phyloP scores from a whole-genome alignment of 92 coral and sea anemone species.

The Actinernus sp. region DNA sequence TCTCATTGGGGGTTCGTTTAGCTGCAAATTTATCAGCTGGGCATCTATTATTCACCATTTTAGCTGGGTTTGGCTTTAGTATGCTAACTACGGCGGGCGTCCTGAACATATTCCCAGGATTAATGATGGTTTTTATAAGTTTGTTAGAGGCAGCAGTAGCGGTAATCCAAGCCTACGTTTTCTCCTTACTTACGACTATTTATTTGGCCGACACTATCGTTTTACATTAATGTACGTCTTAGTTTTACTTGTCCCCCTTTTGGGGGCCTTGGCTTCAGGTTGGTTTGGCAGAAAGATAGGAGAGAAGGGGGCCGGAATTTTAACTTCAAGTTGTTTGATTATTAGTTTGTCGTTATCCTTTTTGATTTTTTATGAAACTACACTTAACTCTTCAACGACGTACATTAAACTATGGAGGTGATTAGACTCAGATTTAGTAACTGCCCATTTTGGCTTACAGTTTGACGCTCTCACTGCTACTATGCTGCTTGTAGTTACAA shows the following conservation, averaged over 20 bases:
- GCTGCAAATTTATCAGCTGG: constrained; percentile 93
- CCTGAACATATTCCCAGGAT: constrained; percentile 61
- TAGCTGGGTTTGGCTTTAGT: constrained; percentile 86
- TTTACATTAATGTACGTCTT: constrained; percentile 53
- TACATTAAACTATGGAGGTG: constrained; percentile 79
- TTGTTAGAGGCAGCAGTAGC: constrained; percentile 89
- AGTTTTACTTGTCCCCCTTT: constrained; percentile 79
- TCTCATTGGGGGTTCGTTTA: constrained; percentile 89
- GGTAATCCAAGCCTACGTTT: constrained; percentile 87
- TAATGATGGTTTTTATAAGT: constrained; percentile 87
- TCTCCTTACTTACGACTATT: constrained; percentile 72
- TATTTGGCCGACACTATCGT: constrained; percentile 78
- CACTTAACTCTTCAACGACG: constrained; percentile 74
- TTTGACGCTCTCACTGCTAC: constrained; percentile 80
- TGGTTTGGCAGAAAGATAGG: constrained; percentile 83
- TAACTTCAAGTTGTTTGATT: constrained; percentile 85
- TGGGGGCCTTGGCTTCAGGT: constrained; percentile 83
- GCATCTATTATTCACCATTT: constrained; percentile 84
- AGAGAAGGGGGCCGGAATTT: constrained; percentile 86
- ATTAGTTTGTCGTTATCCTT: constrained; percentile 79
- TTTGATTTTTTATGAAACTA: constrained; percentile 82
- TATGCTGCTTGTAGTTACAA: constrained; percentile 77
- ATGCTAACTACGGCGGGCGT: constrained; percentile 70
- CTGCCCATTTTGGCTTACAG: constrained; percentile 78
- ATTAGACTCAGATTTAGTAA: constrained; percentile 81